Evolutionary conservation across 92 coral and sea anemone genomes (phyloP), one percentile per base, ranked within the genome.

Genomic region (Heteractis magnifica): DNA sequence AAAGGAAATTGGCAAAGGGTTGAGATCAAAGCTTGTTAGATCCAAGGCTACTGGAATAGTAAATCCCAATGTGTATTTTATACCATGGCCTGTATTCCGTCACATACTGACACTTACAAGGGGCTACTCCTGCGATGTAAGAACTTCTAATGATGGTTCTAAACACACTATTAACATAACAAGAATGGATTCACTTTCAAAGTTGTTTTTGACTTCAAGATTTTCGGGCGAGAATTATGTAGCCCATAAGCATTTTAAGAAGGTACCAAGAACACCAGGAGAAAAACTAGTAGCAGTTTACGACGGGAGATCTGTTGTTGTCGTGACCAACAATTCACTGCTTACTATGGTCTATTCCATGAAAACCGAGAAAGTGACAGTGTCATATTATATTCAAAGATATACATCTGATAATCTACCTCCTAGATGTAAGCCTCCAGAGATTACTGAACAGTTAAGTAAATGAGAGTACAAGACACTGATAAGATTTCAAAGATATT

Each of bases 41-140:
- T 89, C 89, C 48, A 89, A 89, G 75, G 92, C 89, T 8, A 89
- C 92, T n/a, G 92, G 92, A 77, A 76, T 89, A 56, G 83, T 82
- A 52, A 86, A 55, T 82, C 87, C 87, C 16, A 76, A 71, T 4
- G 59, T 62, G 15, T 64, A 72, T 0, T 89, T 89, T 65, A 70
- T 89, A 9, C 89, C 87, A 0, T 86, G 92, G 92, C 76, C 87
- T 15, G 77, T 89, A 18, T 89, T 76, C 77, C 89, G 90, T 18
- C 89, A 89, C 76, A 56, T 89, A 8, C 73, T 89, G 11, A 74
- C 77, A 48, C 84, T 86, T 58, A 23, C 62, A 6, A 12, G 85
- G 65, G 87, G 88, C 48, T 88, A 83, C 51, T 79, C 82, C 10
- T 77, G 90, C 23, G 87, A 83, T 68, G 89, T 90, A 10, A 81